These are phyloP conservation scores for Nyctereutes procyonoides DNA, from an alignment of 2,113 vertebrate species.

Conservation along the genomic window DNA sequence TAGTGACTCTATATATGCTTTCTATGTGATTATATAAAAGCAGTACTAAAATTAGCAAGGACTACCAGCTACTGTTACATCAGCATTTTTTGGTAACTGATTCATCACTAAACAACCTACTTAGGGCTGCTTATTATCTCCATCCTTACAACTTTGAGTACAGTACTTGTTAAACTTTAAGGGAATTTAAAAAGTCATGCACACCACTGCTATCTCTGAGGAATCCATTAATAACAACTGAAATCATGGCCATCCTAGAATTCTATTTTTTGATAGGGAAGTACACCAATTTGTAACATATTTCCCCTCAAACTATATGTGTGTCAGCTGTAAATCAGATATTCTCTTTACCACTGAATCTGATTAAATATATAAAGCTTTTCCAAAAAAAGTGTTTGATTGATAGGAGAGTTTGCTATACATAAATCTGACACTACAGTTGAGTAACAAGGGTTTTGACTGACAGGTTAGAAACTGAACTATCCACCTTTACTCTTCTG, in stretches of 20 bases:
- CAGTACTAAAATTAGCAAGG: background rate
- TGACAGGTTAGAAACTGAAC: constrained; percentile 1
- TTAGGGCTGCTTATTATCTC: background rate
- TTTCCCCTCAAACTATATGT: background rate
- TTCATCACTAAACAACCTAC: background rate
- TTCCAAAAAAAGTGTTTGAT: background rate
- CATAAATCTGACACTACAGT: background rate
- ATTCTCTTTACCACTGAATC: background rate
- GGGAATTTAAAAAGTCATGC: background rate
- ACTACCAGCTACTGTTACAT: background rate
- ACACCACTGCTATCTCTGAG: background rate
- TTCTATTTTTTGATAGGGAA: background rate
- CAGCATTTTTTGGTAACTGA: background rate
- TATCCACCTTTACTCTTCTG: background rate
- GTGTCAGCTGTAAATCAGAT: background rate
- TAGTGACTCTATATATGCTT: background rate
- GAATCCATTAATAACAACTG: background rate
- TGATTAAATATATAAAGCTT: background rate
- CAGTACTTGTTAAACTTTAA: background rate
- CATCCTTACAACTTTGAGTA: background rate
- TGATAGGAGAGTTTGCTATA: background rate
- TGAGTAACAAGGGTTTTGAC: background rate
- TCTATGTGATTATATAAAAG: background rate
- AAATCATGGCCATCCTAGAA: background rate
- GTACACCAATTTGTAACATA: background rate